Base-by-base conservation (phyloP, 2,888 invertebrate species). In the Phaonia tiefii region DNA sequence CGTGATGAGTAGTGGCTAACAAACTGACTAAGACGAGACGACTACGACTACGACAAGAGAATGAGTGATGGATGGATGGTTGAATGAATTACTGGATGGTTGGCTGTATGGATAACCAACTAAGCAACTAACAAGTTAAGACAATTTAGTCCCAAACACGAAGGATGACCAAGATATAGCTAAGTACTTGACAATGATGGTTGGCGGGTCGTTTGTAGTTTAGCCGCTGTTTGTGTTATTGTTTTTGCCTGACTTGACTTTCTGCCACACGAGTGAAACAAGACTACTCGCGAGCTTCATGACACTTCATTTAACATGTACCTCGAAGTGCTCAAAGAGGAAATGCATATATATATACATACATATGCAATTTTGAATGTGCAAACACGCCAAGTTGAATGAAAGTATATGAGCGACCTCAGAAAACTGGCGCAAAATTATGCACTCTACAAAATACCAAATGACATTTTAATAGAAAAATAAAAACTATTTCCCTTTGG, bases 41-140 rank as follows among this genome's bases (percentile, higher is more conserved):
- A 51, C 17, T 11, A 22, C 22, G 51, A 51, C 17, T 17, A 8
- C 22, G 22, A 22, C 49, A 7, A 49, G 7, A 15, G 49, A 7
- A 15, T 7, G 49, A 63, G 42, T 63, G 42, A 63, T 63, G 63
- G 63, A 63, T 63, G 63, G 39, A 63, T 63, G 63, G 22, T 11
- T 63, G 42, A 63, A 20, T 56, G 22, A 22, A 25, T 56, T 10
- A 25, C 20, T 63, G 63, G 63, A 42, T 3, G 31, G n/a, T n/a
- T n/a, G 31, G 31, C 31, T 31, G 4, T 31, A 31, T 8, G 3
- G 31, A 3, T 63, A 60, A 60, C 60, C 39, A 60, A 39, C 37
- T n/a, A n/a, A n/a, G n/a, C 60, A 60, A n/a, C 31, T 63, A 63
- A 63, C 63, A 39, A 63, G 63, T 17, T 31, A 31, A 31, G 31